Evolutionary conservation across 2,888 invertebrate genomes (phyloP).

Genomic region (Acleris emargana): DNA sequence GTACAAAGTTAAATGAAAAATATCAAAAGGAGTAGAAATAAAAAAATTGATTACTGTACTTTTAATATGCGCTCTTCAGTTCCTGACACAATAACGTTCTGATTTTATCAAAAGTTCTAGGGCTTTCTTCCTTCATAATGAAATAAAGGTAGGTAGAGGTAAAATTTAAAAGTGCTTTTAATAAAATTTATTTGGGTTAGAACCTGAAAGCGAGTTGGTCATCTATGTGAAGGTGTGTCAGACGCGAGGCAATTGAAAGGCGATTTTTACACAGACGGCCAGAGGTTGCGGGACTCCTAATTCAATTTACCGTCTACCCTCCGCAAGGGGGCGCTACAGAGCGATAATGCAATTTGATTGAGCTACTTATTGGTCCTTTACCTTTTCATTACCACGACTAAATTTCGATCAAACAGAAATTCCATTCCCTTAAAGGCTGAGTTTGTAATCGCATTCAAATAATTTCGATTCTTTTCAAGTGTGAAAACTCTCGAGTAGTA

Average conservation of each 20-base stretch:
- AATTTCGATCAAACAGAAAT: constrained; percentile 56
- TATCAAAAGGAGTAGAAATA: too few relatives aligned
- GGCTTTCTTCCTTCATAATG: too few relatives aligned
- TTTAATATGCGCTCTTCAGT: too few relatives aligned
- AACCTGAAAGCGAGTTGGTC: constrained; percentile 18
- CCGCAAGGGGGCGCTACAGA: constrained; percentile 56
- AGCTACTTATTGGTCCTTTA: constrained; percentile 78
- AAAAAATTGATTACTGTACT: too few relatives aligned
- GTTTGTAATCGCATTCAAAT: constrained; percentile 43
- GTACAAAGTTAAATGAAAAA: too few relatives aligned
- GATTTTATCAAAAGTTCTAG: too few relatives aligned
- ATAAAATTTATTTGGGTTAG: background rate
- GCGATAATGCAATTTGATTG: constrained; percentile 78
- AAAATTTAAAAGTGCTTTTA: background rate
- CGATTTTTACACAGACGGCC: constrained; percentile 64
- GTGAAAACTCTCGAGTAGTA: constrained; percentile 59
- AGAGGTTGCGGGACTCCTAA: constrained; percentile 68
- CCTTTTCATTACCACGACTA: constrained; percentile 69
- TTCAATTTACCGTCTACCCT: constrained; percentile 74
- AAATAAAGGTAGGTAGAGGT: too few relatives aligned
- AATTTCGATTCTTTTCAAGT: constrained; percentile 47
- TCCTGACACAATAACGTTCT: too few relatives aligned
- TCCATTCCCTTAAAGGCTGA: constrained; percentile 42
- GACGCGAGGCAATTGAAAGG: constrained; percentile 52
- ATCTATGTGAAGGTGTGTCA: constrained; percentile 21